Evolutionary conservation across 2,888 invertebrate genomes (phyloP).

Genomic region (Cerceris ruficornis): DNA sequence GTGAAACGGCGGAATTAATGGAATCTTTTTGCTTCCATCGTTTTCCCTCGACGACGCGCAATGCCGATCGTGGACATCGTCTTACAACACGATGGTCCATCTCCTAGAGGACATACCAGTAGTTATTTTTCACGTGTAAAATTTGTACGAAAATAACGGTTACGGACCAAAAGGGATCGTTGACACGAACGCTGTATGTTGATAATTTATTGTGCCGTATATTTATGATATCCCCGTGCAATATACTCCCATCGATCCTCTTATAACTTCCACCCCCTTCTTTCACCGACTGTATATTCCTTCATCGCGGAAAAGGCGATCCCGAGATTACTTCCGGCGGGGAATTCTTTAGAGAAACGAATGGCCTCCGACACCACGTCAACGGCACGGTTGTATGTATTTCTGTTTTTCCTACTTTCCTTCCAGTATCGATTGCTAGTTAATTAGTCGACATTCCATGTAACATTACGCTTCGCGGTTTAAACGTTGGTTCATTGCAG

Average conservation of each 20-base stretch:
- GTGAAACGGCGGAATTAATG: background rate
- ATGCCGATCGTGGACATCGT: background rate
- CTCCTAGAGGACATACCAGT: conserved; percentile 10
- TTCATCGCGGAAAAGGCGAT: background rate
- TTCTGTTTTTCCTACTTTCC: no score
- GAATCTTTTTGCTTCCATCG: background rate
- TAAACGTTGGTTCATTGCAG: conserved; percentile 26
- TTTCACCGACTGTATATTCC: background rate
- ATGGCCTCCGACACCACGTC: conserved; percentile 12
- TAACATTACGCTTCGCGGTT: conserved; percentile 46
- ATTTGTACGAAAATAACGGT: conserved; percentile 62
- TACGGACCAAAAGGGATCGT: conserved; percentile 57
- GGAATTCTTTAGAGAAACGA: background rate
- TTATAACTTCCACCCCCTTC: conserved; percentile 18
- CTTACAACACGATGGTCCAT: conserved; percentile 3
- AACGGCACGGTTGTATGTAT: background rate
- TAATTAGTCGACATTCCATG: conserved; percentile 44
- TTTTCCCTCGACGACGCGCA: background rate
- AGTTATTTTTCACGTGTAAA: conserved; percentile 59
- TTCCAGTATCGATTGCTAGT: conserved; percentile 7
- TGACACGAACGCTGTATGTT: conserved; percentile 41
- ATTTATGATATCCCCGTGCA: conserved; percentile 49
- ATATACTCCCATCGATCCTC: conserved; percentile 24
- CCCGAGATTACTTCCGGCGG: background rate
- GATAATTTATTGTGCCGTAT: conserved; percentile 7